Evolutionary conservation across 2,113 vertebrate species (phyloP), one percentile per base, ranked within the genome.

Genomic region (Uropsilus gracilis): DNA sequence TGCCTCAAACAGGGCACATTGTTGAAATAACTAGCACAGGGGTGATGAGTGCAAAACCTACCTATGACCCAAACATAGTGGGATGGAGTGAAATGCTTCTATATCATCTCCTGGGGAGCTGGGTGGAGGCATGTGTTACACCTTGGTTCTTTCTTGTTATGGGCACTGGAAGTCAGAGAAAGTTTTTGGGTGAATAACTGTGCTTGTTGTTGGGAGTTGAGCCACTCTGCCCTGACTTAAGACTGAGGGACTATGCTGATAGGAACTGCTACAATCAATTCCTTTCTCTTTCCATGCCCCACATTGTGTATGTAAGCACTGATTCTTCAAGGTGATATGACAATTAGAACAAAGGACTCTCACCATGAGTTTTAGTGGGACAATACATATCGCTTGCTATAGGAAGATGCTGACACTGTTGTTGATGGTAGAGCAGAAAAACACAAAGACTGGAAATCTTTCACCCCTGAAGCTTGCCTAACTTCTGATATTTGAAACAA

Each of bases 311-410:
- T 22, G 39, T 66, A 64, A 4, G 18, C 18, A 32, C 32, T 11
- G n/a, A 57, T 73, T 48, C 30, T 90, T 57, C 59, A 57, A 83
- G 80, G 26, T 8, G 53, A 44, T 46, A 48, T 18, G 13, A 46
- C 42, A 34, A 46, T 44, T 30, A 55, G 2, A 68, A 46, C 26
- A 32, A 57, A 55, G 28, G 48, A 26, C 11, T 32, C 5, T 37
- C 71, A 59, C 28, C 5, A 30, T 42, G 57, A 55, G 32, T 0
- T 1, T 32, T 63, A 50, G 1, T 5, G 42, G 59, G 63, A 83
- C 11, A 28, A 1, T 4, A 10, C 4, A 8, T 3, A 28, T 34
- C 20, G 6, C 48, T 5, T 28, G n/a, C 10, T 9, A 1, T 17
- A 13, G 73, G 17, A 68, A 75, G 44, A 34, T n/a, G 39, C 48